These are phyloP conservation scores for Lasioglossum marginatum DNA, from an alignment of 2,888 invertebrate species.

Conservation along the genomic window DNA sequence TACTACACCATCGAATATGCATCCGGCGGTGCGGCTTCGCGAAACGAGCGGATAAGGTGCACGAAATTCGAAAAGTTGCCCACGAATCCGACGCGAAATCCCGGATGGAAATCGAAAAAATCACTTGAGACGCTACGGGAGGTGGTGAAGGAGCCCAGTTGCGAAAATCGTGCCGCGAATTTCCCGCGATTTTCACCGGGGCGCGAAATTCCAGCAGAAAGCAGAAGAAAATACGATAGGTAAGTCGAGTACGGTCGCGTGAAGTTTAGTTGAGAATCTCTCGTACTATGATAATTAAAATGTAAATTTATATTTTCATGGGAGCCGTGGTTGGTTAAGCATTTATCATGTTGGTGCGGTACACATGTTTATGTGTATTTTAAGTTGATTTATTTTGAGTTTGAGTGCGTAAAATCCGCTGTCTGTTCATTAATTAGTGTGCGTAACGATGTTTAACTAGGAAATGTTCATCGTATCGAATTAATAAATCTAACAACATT, in stretches of 20 bases:
- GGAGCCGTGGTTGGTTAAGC: neutral
- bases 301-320: neutral
- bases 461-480: too few relatives aligned
- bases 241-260: neutral
- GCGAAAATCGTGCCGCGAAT: neutral
- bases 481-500: neutral
- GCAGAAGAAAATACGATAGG: neutral
- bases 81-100: neutral
- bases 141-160: neutral
- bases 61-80: neutral
- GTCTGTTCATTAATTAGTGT: too few relatives aligned
- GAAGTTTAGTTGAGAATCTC: neutral
- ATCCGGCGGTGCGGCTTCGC: neutral
- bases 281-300: neutral
- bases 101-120: neutral
- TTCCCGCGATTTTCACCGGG: neutral
- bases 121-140: neutral
- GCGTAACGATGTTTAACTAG: too few relatives aligned
- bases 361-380: neutral
- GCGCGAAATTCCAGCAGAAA: neutral
- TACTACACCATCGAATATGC: neutral
- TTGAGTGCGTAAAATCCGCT: neutral
- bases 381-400: neutral
- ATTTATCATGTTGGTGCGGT: neutral
- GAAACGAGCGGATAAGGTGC: constrained; percentile 20